Conservation (phyloP, 2,113 vertebrate species). For the Hystrix brachyura region DNA sequence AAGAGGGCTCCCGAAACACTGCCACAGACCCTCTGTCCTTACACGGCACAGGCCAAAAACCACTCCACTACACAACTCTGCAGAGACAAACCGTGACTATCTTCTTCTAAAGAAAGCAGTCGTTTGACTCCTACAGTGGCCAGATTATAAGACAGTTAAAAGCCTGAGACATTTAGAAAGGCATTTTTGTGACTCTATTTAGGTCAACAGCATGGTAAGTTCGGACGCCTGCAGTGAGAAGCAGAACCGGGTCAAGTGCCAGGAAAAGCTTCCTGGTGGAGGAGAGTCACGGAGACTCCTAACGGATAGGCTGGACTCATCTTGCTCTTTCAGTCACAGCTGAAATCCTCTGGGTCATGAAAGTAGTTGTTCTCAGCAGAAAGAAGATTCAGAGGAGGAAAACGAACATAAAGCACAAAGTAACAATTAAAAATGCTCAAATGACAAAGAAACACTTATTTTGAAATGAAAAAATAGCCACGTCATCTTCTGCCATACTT, state of each 20-base stretch:
- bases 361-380: neutral
- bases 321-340: neutral
- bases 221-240: neutral
- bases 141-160: conserved; percentile 48
- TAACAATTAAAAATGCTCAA: neutral
- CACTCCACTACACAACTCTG: conserved; percentile 30
- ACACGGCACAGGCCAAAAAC: conserved; percentile 18
- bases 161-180: conserved; percentile 32
- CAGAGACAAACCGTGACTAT: conserved; percentile 6
- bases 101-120: conserved; percentile 1
- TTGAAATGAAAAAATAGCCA: neutral
- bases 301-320: neutral
- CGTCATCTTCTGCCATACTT: neutral
- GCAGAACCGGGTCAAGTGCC: neutral
- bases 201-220: conserved; percentile 20
- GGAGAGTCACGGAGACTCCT: neutral
- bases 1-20: neutral
- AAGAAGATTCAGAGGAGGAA: neutral
- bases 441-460: neutral
- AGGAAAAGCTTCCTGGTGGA: neutral
- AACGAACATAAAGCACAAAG: neutral
- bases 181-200: conserved; percentile 37
- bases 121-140: conserved; percentile 24
- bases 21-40: neutral
- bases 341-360: neutral